Evolutionary conservation across 1,140 invertebrate species (phyloP), one percentile per base, ranked within the genome.

Genomic region (Euborellia annulipes): DNA sequence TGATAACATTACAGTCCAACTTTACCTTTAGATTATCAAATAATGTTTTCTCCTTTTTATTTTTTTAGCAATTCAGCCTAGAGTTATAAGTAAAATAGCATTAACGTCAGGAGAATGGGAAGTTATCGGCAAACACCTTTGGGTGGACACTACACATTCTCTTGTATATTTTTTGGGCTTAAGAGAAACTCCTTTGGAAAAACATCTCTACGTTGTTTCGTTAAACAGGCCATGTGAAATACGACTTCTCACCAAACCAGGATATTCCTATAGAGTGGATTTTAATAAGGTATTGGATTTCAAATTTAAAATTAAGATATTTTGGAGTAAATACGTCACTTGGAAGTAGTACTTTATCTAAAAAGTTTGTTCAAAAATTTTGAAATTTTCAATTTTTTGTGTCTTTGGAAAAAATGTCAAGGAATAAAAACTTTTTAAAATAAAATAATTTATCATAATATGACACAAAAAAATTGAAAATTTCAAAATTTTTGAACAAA

Each of bases 51-150:
- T 27, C 4, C 11, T 6, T 27, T 27, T 27, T 4, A 6, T 27
- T 6, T 27, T 4, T 27, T 27, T 27, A 27, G 23, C 23, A 11
- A 27, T 72, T 17, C 67, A 70, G 37, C 74, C 78, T 1, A 68
- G 71, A 50, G 65, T 79, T 34, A 58, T 73, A 38, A 73, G 72
- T 16, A 78, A 80, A 58, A 63, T 82, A 14, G 71, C 82, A 2
- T 63, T 89, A 46, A 90, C 85, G 0, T 70, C 70, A 34, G 85
- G 85, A 1, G 79, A 85, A 22, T 90, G 85, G 85, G 84, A 85
- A 62, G 81, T 89, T 1, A 63, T 85, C 43, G 77, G 76, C 0
- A 71, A 74, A 49, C 77, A 78, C 52, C 66, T 88, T 36, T 87
- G 84, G 84, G 78, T 88, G 9, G 82, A 88, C 58, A 67, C 73